phyloP scores from a whole-genome alignment of 2,113 vertebrate genomes.

The Oncorhynchus tshawytscha region DNA sequence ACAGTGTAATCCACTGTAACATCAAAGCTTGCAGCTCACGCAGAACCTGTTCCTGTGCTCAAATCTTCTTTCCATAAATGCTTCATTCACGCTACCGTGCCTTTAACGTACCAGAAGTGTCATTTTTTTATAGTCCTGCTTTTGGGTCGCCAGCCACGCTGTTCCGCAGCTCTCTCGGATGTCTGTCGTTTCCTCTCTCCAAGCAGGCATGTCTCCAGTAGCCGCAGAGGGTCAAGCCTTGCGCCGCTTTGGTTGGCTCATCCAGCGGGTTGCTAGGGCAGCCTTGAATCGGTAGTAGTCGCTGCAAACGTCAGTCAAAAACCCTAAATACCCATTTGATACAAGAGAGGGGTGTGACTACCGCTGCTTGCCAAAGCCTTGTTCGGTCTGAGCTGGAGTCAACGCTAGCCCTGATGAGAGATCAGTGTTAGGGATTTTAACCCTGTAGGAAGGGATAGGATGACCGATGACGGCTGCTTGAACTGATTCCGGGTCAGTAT shows the following conservation, averaged over 20 bases:
- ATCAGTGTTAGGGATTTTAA: background rate
- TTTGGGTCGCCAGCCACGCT: conserved; percentile 1
- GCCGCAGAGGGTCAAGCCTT: conserved; percentile 14
- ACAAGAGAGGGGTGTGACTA: conserved; percentile 36
- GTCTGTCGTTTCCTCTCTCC: conserved; percentile 1
- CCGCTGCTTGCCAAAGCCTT: background rate
- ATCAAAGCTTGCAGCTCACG: background rate
- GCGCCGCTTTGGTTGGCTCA: conserved; percentile 46
- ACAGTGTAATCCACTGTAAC: background rate
- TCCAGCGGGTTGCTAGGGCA: conserved; percentile 63
- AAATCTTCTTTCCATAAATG: background rate
- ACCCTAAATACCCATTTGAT: conserved; percentile 19
- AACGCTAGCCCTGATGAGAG: background rate
- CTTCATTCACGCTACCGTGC: background rate
- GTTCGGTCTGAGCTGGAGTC: background rate
- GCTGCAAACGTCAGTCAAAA: conserved; percentile 38
- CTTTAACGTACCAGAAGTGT: background rate
- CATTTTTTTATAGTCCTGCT: background rate
- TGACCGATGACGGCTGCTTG: too few species aligned
- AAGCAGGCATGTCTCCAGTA: background rate
- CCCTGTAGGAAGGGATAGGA: too few species aligned
- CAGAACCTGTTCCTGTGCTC: background rate
- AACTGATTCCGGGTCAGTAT: conserved; percentile 40
- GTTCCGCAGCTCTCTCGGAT: background rate
- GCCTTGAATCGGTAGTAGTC: conserved; percentile 40